Conservation (phyloP, 2,113 vertebrate genomes). For the Oriolus oriolus region DNA sequence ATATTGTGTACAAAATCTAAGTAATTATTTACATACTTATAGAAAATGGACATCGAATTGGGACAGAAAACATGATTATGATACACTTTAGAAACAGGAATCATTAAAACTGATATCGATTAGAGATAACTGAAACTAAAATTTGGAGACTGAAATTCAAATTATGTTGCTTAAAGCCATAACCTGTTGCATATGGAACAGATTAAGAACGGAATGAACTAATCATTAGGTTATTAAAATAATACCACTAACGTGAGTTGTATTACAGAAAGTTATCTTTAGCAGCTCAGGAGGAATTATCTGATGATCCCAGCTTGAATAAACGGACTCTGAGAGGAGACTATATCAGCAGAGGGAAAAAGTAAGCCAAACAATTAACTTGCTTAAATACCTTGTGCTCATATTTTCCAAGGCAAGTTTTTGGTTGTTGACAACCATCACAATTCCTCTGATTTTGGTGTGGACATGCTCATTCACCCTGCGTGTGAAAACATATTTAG, state of each 20-base stretch:
- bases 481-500: not conserved
- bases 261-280: not conserved
- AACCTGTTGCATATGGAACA: constrained; percentile 12
- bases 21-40: not conserved
- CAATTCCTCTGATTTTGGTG: not conserved
- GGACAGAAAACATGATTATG: not conserved
- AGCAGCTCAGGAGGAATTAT: constrained; percentile 1
- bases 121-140: not conserved
- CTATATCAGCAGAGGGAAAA: not conserved
- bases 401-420: not conserved
- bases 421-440: not conserved
- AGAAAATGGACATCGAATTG: not conserved
- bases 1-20: not conserved
- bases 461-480: not conserved
- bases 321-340: not conserved
- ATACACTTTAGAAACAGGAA: not conserved
- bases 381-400: not conserved
- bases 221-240: constrained; percentile 40
- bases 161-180: not conserved
- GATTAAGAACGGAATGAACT: constrained; percentile 28
- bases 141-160: not conserved
- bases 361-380: not conserved
- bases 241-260: not conserved
- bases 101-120: not conserved
- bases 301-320: not conserved